phyloP scores from a whole-genome alignment of 2,888 invertebrate genomes.

The Melieria picta region DNA sequence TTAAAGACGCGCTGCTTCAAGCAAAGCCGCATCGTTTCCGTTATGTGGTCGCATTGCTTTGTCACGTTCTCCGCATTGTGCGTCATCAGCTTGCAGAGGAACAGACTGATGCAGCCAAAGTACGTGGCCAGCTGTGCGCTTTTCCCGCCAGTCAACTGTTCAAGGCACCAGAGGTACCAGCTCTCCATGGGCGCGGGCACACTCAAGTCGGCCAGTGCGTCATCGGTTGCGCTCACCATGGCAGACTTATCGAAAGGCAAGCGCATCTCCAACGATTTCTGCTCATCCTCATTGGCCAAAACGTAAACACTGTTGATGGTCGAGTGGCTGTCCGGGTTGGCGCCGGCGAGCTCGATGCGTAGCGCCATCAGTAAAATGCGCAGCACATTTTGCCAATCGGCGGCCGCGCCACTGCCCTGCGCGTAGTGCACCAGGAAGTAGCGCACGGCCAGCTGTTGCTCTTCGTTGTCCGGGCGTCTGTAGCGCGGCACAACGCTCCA shows the following conservation, averaged over 20 bases:
- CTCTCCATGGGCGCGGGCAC: neutral
- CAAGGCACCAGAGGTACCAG: neutral
- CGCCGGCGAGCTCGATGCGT: neutral
- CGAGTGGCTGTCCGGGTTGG: no score
- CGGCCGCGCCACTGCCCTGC: neutral
- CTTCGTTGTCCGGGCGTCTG: neutral
- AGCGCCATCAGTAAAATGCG: neutral
- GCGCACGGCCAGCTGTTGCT: neutral
- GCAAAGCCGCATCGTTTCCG: neutral
- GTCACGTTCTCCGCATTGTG: neutral
- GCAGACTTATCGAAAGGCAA: neutral
- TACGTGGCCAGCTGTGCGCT: neutral
- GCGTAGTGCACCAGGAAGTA: slow-evolving; percentile 4
- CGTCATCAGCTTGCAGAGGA: neutral
- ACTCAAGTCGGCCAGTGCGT: neutral
- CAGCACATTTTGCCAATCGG: slow-evolving; percentile 1
- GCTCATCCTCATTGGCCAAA: slow-evolving; percentile 13
- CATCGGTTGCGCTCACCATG: neutral
- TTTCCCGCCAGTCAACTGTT: neutral
- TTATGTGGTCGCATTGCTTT: neutral
- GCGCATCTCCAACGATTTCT: neutral
- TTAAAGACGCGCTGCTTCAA: neutral
- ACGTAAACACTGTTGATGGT: neutral
- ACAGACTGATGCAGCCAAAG: neutral
- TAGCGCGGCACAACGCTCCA: slow-evolving; percentile 1